Conservation (phyloP, 2,888 invertebrate species). For the Oasisia sp. region DNA sequence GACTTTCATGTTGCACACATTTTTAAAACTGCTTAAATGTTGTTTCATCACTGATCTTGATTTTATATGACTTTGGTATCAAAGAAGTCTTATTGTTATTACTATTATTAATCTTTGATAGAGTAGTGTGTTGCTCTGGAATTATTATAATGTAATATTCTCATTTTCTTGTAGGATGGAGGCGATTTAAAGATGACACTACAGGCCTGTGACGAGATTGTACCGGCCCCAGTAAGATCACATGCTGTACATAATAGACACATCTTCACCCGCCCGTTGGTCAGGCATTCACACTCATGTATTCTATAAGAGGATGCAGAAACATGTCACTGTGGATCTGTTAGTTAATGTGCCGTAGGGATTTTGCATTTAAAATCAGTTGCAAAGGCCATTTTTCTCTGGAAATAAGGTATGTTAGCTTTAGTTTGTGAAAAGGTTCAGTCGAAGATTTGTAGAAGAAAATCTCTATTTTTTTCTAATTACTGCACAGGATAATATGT, state of each 20-base stretch:
- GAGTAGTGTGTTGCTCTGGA: no score
- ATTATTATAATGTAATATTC: background rate
- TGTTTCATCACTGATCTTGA: no score
- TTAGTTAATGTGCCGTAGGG: background rate
- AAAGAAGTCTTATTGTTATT: no score
- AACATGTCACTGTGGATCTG: background rate
- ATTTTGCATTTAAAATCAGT: constrained; percentile 7
- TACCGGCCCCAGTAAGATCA: background rate
- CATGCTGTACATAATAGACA: background rate
- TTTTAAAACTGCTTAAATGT: no score
- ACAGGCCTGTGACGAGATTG: background rate
- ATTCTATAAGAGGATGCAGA: background rate
- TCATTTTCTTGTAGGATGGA: background rate
- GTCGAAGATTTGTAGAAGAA: background rate
- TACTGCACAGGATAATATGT: background rate
- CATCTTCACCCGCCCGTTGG: background rate
- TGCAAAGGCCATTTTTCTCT: background rate
- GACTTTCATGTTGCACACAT: no score
- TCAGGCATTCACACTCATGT: background rate
- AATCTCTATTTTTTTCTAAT: background rate
- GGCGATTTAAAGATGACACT: background rate
- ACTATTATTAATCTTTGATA: no score
- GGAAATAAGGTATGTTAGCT: background rate
- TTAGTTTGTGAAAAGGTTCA: background rate
- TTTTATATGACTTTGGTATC: no score